Evolutionary conservation across 2,797 vertebrate genomes (phyloP).

Genomic region (Tolypeutes matacus): DNA sequence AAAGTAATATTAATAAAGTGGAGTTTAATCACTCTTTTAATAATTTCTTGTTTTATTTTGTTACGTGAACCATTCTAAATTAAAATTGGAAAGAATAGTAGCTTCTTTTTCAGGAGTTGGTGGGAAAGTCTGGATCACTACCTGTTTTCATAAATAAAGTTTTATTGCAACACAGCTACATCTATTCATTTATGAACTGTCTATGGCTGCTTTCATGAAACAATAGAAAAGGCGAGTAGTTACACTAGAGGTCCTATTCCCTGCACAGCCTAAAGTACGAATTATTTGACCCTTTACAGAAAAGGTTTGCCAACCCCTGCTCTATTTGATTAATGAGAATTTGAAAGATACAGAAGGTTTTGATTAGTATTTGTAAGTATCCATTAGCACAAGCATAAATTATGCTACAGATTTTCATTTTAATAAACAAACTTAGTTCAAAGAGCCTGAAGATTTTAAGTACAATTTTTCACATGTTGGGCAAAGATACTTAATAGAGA

Average conservation of each 20-base stretch:
- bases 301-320: background rate
- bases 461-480: background rate
- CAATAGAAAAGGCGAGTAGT: background rate
- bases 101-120: background rate
- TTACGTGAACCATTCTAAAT: background rate
- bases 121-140: background rate
- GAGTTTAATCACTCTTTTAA: constrained; percentile 21
- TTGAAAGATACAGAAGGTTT: background rate
- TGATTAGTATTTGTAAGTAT: background rate
- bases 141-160: background rate
- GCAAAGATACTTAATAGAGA: background rate
- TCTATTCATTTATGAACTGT: background rate
- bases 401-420: background rate
- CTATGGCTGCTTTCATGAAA: background rate
- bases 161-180: background rate
- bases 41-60: background rate
- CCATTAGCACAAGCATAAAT: background rate
- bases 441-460: background rate
- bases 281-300: background rate
- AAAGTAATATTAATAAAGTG: background rate
- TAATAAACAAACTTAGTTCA: background rate
- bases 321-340: background rate
- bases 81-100: background rate
- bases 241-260: background rate
- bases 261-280: too few species aligned